A percentile compares a stretch with the other conserved stretches of the same genome.
phyloP scores from a whole-genome alignment of 2,888 invertebrate genomes.

The Lampropteryx suffumata region DNA sequence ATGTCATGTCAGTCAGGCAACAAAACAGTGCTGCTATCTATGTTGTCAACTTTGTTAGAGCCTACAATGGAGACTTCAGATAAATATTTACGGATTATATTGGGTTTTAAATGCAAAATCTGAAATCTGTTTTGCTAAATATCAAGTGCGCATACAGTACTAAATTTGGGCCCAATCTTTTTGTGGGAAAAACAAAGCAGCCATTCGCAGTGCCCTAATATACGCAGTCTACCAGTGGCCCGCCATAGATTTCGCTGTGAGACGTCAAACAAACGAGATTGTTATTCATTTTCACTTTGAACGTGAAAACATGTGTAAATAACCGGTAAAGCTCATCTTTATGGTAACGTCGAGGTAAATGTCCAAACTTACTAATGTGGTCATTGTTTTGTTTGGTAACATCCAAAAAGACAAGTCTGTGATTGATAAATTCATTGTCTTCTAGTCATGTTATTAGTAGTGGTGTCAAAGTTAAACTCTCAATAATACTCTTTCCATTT shows the following conservation, averaged over 20 bases:
- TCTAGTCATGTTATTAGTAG: too few relatives aligned
- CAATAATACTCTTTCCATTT: slow-evolving; percentile 16
- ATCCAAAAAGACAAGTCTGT: neutral
- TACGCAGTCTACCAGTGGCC: slow-evolving; percentile 54
- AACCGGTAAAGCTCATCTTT: slow-evolving; percentile 7
- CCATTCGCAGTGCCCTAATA: slow-evolving; percentile 19
- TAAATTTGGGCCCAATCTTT: slow-evolving; percentile 1
- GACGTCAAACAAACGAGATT: slow-evolving; percentile 77
- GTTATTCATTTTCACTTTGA: slow-evolving; percentile 55
- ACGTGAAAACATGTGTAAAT: slow-evolving; percentile 34
- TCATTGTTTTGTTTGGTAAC: neutral
- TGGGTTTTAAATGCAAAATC: slow-evolving; percentile 60
- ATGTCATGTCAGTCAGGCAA: slow-evolving; percentile 82
- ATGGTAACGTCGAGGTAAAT: slow-evolving; percentile 38
- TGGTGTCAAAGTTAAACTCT: too few relatives aligned
- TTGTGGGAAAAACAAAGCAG: neutral
- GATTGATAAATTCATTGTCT: slow-evolving; percentile 10
- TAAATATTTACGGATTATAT: slow-evolving; percentile 83
- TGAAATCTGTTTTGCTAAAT: slow-evolving; percentile 39
- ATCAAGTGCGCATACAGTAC: slow-evolving; percentile 49
- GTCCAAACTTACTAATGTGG: slow-evolving; percentile 9
- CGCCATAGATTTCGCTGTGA: slow-evolving; percentile 80
- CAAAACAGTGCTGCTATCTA: slow-evolving; percentile 88
- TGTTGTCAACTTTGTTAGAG: slow-evolving; percentile 88
- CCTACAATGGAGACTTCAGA: slow-evolving; percentile 85